Evolutionary conservation across 1,140 invertebrate species (phyloP).

Genomic region (Caenorhabditis briggsae): DNA sequence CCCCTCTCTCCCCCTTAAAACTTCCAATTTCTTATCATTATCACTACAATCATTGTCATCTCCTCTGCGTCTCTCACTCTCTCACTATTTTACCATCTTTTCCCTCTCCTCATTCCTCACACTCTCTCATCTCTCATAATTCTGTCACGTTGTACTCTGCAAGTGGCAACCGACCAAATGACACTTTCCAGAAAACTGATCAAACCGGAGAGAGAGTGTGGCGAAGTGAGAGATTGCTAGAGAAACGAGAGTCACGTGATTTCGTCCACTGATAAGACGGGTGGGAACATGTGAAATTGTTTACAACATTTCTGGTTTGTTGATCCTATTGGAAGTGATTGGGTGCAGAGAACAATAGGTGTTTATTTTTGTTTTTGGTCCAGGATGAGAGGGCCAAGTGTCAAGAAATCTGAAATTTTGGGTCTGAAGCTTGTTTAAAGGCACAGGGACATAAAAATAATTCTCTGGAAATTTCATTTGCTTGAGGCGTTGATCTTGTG

Average conservation of each 20-base stretch:
- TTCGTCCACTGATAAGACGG: not conserved
- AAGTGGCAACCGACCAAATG: too few species aligned
- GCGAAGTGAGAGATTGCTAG: not conserved
- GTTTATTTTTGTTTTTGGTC: too few species aligned
- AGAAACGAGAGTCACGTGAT: slow-evolving; percentile 33
- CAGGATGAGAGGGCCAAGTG: too few species aligned
- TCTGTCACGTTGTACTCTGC: slow-evolving; percentile 9
- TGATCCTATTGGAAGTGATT: not conserved
- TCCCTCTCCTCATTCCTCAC: not conserved
- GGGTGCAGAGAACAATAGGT: not conserved
- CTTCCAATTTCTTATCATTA: not conserved
- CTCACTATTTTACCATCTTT: not conserved
- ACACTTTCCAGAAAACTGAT: not conserved
- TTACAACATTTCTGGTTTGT: not conserved
- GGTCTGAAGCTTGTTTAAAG: too few species aligned
- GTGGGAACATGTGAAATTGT: slow-evolving; percentile 31
- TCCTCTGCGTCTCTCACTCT: slow-evolving; percentile 16
- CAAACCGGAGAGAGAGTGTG: not conserved
- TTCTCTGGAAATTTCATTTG: too few species aligned
- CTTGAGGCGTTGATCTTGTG: too few species aligned
- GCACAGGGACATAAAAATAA: too few species aligned
- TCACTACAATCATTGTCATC: not conserved
- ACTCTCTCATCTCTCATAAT: not conserved
- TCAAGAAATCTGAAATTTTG: too few species aligned
- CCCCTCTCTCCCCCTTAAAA: not conserved